Percentiles rank a stretch among this genome's conserved stretches.
Conservation (phyloP, 2,888 invertebrate genomes). For the Saturnia pavonia region DNA sequence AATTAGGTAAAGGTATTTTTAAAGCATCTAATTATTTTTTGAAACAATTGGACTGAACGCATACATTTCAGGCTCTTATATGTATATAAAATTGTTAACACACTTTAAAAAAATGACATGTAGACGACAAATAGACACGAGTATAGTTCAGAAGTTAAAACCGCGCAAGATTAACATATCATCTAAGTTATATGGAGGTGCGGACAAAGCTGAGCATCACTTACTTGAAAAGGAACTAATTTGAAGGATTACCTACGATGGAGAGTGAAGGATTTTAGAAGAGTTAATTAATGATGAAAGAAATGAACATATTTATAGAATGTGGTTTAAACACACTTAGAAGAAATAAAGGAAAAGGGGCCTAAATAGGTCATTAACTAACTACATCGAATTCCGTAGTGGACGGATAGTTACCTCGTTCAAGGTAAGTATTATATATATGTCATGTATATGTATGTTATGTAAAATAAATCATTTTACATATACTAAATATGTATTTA, state of each 20-base stretch:
- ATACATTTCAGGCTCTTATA: too few relatives aligned
- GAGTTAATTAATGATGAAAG: neutral
- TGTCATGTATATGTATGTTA: neutral
- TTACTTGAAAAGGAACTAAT: conserved; percentile 35
- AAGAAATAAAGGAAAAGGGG: conserved; percentile 33
- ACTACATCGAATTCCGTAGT: conserved; percentile 65
- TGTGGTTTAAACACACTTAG: conserved; percentile 13
- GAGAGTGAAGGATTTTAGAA: conserved; percentile 6
- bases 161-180: conserved; percentile 31
- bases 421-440: conserved; percentile 21
- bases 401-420: conserved; percentile 65
- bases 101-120: too few relatives aligned
- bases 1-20: too few relatives aligned
- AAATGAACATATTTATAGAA: conserved; percentile 6
- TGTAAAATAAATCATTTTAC: conserved; percentile 4
- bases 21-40: too few relatives aligned
- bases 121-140: neutral
- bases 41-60: too few relatives aligned
- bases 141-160: neutral
- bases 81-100: too few relatives aligned
- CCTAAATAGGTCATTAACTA: conserved; percentile 66
- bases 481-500: neutral
- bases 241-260: conserved; percentile 22
- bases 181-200: conserved; percentile 45
- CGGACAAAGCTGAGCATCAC: conserved; percentile 56